Evolutionary conservation across 2,888 invertebrate species (phyloP), one percentile per base, ranked within the genome.

Genomic region (Zeuzera pyrina): DNA sequence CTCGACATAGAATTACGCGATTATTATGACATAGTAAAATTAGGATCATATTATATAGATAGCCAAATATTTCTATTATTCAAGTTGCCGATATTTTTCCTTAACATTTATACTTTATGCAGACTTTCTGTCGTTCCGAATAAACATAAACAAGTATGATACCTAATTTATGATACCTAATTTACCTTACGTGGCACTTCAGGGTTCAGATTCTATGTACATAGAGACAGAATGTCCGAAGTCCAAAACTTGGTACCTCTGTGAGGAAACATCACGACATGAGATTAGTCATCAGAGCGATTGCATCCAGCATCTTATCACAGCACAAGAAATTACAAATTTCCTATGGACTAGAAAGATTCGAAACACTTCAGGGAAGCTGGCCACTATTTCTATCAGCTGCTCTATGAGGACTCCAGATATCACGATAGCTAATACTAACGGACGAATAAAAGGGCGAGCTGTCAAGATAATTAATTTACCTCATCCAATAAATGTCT

Each of bases 191-290:
- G 14, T 34, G 21, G 36, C 39, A 31, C 33, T 34, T n/a, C 16
- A 29, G 6, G 15, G 11, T 24, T 12, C 11, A 21, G n/a, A 32
- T 34, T 40, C 30, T n/a, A 26, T 29, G 37, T 44, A 40, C 35
- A 38, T 35, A 31, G 43, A 39, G 36, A 29, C 41, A 29, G 41
- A 41, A 44, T 40, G 39, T 29, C 40, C 42, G 38, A 42, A 42
- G 41, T 12, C 13, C n/a, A 39, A 24, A 10, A 12, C 11, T 3
- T 33, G 36, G 36, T 23, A 23, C n/a, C 10, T 47, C 26, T 47
- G 45, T 16, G 34, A 41, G 15, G 10, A 15, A 7, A 41, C 34
- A 3, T 10, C 15, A 1, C 35, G 33, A 21, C 35, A 36, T 12
- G 28, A 28, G 10, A 24, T 29, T 2, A 29, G 10, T 14, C 21